These are phyloP conservation scores for Scelioninae gen. 2 DNA, from an alignment of 2,888 invertebrate genomes.

Conservation along the genomic window DNA sequence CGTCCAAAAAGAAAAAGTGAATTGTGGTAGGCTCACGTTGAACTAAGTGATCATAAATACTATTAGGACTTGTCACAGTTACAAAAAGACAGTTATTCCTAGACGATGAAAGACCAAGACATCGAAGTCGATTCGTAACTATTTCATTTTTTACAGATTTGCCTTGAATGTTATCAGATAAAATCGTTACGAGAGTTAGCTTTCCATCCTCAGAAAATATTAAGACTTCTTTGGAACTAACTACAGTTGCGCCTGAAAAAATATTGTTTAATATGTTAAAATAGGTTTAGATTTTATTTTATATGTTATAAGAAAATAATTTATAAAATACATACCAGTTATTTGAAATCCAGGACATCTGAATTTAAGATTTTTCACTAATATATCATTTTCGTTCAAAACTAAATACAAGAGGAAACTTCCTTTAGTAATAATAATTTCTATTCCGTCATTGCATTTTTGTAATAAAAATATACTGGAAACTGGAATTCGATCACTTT, in stretches of 20 bases:
- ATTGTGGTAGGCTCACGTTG: slow-evolving; percentile 70
- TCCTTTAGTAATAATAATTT: slow-evolving; percentile 66
- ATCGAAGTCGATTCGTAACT: slow-evolving; percentile 64
- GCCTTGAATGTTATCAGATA: slow-evolving; percentile 53
- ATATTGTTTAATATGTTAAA: slow-evolving; percentile 4
- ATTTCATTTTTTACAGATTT: slow-evolving; percentile 60
- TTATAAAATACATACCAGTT: slow-evolving; percentile 65
- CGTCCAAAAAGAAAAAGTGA: slow-evolving; percentile 65
- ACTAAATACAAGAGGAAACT: slow-evolving; percentile 63
- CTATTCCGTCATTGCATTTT: slow-evolving; percentile 49
- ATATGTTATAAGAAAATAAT: too few relatives aligned
- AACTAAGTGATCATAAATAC: slow-evolving; percentile 71
- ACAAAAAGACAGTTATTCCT: slow-evolving; percentile 64
- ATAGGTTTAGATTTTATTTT: neutral
- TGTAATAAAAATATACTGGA: slow-evolving; percentile 61
- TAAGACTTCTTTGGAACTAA: slow-evolving; percentile 61
- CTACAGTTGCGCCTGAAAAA: slow-evolving; percentile 64
- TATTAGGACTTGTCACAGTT: slow-evolving; percentile 69
- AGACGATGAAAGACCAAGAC: slow-evolving; percentile 69
- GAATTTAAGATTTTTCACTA: slow-evolving; percentile 60
- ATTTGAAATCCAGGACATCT: slow-evolving; percentile 66
- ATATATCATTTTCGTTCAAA: slow-evolving; percentile 61
- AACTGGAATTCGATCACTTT: slow-evolving; percentile 61
- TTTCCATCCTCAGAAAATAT: slow-evolving; percentile 66
- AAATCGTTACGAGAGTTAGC: slow-evolving; percentile 58